phyloP scores from a whole-genome alignment of 2,797 vertebrate genomes.

The Chloroceryle inda region DNA sequence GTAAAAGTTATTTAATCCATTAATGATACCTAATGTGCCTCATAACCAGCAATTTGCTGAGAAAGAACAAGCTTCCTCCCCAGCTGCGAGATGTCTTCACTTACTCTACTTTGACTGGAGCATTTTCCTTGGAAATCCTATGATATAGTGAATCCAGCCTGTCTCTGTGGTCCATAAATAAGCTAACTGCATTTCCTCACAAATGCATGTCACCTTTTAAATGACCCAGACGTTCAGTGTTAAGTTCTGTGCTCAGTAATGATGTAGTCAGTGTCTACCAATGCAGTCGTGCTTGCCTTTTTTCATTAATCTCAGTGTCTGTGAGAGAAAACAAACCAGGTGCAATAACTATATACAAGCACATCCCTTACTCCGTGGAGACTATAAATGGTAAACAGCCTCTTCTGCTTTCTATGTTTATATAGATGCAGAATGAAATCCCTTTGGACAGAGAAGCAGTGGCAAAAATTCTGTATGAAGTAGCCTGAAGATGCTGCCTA shows the following conservation, averaged over 20 bases:
- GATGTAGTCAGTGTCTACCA: conserved; percentile 53
- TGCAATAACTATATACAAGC: neutral
- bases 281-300: conserved; percentile 10
- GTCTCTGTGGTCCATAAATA: conserved; percentile 28
- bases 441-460: neutral
- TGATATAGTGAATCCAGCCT: neutral
- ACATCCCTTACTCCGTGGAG: neutral
- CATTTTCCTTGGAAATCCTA: neutral
- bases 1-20: neutral
- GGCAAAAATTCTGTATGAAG: neutral
- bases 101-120: neutral
- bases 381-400: neutral
- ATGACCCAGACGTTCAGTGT: neutral
- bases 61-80: neutral
- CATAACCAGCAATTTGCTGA: neutral
- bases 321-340: neutral
- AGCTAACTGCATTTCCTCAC: neutral
- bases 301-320: neutral
- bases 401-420: neutral
- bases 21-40: neutral
- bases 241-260: conserved; percentile 7
- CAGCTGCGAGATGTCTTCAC: neutral
- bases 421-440: neutral
- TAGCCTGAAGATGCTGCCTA: neutral
- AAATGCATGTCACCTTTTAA: neutral